Percentiles rank a stretch among this genome's conserved stretches.
Evolutionary conservation across 2,797 vertebrate genomes (phyloP).

Genomic region (Chaetophractus vellerosus): DNA sequence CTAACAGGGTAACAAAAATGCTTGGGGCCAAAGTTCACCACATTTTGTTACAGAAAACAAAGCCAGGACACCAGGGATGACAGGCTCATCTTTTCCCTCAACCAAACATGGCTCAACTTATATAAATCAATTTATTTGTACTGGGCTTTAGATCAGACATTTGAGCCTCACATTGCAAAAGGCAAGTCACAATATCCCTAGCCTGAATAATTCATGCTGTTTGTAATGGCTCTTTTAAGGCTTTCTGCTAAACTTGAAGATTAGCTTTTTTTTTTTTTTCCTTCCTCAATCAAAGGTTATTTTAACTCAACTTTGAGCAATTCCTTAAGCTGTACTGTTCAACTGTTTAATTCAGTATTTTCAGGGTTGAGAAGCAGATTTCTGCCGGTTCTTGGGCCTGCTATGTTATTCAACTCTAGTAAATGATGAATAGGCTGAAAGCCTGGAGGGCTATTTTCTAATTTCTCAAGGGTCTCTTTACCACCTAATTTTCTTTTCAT

Average conservation of each 20-base stretch:
- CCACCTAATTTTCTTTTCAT: conserved; percentile 87
- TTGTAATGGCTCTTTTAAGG: conserved; percentile 87
- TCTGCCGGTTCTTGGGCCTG: conserved; percentile 76
- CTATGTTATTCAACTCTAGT: conserved; percentile 76
- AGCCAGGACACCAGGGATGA: conserved; percentile 28
- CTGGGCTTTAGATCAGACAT: conserved; percentile 71
- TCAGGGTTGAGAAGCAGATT: conserved; percentile 77
- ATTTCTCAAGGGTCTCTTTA: conserved; percentile 89
- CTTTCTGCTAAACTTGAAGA: conserved; percentile 87
- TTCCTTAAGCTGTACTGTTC: conserved; percentile 78
- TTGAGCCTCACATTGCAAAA: conserved; percentile 79
- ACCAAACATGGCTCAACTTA: neutral
- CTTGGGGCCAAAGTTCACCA: neutral
- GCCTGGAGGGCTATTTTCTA: conserved; percentile 80
- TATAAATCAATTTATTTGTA: conserved; percentile 79
- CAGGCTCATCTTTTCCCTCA: conserved; percentile 50
- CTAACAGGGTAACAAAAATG: conserved; percentile 17
- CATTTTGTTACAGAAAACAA: conserved; percentile 65
- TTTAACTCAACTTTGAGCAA: conserved; percentile 81
- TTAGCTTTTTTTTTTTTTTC: conserved; percentile 87
- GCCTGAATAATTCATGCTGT: conserved; percentile 90
- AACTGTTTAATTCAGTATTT: conserved; percentile 78
- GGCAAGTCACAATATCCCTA: conserved; percentile 80
- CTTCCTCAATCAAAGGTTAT: conserved; percentile 87
- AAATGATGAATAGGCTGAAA: conserved; percentile 87